A percentile compares a stretch with the other conserved stretches of the same genome.
Evolutionary conservation across 1,140 invertebrate genomes (phyloP).

Genomic region (Drosophila auraria): DNA sequence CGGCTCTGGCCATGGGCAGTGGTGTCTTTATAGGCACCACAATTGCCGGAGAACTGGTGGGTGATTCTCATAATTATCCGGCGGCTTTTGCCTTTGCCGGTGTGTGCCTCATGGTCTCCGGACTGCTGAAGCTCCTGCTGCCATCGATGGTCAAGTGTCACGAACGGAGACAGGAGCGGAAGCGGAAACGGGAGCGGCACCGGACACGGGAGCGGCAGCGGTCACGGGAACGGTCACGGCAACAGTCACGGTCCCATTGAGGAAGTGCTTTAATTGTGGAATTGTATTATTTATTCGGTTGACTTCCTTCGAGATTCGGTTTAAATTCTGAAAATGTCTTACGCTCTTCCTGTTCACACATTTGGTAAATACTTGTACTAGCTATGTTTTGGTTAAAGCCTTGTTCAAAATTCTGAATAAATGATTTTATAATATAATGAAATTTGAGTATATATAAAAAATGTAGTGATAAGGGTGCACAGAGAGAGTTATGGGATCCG

Average conservation of each 20-base stretch:
- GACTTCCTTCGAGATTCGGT: conserved; percentile 20
- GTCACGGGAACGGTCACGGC: too few species aligned
- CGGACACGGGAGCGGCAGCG: too few species aligned
- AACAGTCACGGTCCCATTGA: not conserved
- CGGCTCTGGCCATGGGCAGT: conserved; percentile 69
- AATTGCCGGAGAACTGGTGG: conserved; percentile 55
- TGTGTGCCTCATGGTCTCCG: conserved; percentile 57
- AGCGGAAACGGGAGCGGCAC: too few species aligned
- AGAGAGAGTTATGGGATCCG: too few species aligned
- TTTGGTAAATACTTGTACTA: conserved; percentile 50
- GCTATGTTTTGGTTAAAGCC: conserved; percentile 25
- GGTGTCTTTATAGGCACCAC: conserved; percentile 74
- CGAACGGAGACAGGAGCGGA: not conserved
- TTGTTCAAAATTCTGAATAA: conserved; percentile 25
- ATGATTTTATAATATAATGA: conserved; percentile 20
- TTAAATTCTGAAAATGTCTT: conserved; percentile 63
- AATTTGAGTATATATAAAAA: too few species aligned
- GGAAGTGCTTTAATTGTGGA: conserved; percentile 16
- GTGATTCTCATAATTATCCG: conserved; percentile 26
- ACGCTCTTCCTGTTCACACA: conserved; percentile 22
- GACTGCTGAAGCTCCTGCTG: conserved; percentile 56
- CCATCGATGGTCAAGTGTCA: conserved; percentile 26
- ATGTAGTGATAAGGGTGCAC: too few species aligned
- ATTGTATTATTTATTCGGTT: conserved; percentile 28
- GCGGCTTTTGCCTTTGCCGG: conserved; percentile 69